phyloP scores from a whole-genome alignment of 1,140 invertebrate genomes.

The Drosophila sucinea region DNA sequence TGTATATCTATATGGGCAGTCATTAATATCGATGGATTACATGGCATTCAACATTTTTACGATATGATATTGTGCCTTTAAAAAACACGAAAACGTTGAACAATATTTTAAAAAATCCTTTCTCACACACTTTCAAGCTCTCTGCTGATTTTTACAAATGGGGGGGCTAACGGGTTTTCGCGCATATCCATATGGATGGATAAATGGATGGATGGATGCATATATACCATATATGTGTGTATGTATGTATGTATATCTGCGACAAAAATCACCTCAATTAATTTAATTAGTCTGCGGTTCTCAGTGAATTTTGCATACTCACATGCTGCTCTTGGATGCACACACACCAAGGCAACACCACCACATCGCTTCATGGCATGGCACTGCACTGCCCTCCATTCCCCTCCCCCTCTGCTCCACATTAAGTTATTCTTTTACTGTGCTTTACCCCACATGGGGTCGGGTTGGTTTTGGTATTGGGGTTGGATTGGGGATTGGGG shows the following conservation, averaged over 20 bases:
- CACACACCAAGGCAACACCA: background rate
- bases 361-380: background rate
- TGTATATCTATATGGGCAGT: slow-evolving; percentile 55
- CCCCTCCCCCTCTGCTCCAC: background rate
- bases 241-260: slow-evolving; percentile 42
- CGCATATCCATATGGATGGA: background rate
- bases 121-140: background rate
- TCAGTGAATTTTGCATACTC: slow-evolving; percentile 43
- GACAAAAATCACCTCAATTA: slow-evolving; percentile 81
- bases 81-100: slow-evolving; percentile 38
- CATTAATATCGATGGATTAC: slow-evolving; percentile 81
- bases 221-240: slow-evolving; percentile 17
- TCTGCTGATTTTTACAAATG: slow-evolving; percentile 59
- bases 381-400: background rate
- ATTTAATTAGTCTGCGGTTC: slow-evolving; percentile 80
- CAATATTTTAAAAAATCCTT: slow-evolving; percentile 36
- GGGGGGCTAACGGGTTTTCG: slow-evolving; percentile 38
- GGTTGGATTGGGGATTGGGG: background rate
- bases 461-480: slow-evolving; percentile 15
- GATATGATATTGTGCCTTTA: slow-evolving; percentile 58
- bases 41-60: slow-evolving; percentile 64
- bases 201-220: background rate
- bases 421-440: slow-evolving; percentile 11
- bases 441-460: background rate
- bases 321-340: background rate